Percentiles rank a stretch among this genome's conserved stretches.
These are phyloP conservation scores for Chionis minor DNA, from an alignment of 2,113 vertebrate species.

Conservation along the genomic window DNA sequence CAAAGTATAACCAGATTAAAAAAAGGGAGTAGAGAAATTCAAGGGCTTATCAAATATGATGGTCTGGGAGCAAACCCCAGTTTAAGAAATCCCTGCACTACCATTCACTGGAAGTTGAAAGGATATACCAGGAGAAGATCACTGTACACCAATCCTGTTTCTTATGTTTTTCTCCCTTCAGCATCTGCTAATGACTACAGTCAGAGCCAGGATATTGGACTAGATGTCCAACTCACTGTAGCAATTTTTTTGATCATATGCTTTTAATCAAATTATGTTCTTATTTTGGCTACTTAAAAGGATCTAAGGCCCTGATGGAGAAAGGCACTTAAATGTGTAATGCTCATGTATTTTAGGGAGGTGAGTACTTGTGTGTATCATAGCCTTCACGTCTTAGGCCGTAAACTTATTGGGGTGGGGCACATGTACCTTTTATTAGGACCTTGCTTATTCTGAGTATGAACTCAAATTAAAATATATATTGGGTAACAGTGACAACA, in stretches of 20 bases:
- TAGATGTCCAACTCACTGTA: conserved; percentile 16
- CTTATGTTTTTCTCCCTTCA: neutral
- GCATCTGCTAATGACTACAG: neutral
- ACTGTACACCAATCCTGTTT: neutral
- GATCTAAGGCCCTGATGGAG: neutral
- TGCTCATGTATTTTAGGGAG: neutral
- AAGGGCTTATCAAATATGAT: neutral
- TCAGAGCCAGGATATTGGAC: conserved; percentile 31
- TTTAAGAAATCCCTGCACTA: neutral
- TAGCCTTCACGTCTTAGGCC: neutral
- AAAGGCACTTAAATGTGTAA: neutral
- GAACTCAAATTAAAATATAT: neutral
- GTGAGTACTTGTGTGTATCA: neutral
- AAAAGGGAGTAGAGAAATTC: neutral
- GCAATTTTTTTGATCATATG: conserved; percentile 7
- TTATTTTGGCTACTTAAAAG: conserved; percentile 33
- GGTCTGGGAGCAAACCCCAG: neutral
- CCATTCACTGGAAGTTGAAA: neutral
- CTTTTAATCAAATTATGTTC: conserved; percentile 47
- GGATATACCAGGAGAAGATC: neutral
- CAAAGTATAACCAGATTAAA: neutral
- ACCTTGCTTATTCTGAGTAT: neutral
- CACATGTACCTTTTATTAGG: neutral
- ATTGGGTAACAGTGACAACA: neutral
- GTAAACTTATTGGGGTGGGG: conserved; percentile 11